phyloP scores from a whole-genome alignment of 2,113 vertebrate species.

The Hippocampus comes region DNA sequence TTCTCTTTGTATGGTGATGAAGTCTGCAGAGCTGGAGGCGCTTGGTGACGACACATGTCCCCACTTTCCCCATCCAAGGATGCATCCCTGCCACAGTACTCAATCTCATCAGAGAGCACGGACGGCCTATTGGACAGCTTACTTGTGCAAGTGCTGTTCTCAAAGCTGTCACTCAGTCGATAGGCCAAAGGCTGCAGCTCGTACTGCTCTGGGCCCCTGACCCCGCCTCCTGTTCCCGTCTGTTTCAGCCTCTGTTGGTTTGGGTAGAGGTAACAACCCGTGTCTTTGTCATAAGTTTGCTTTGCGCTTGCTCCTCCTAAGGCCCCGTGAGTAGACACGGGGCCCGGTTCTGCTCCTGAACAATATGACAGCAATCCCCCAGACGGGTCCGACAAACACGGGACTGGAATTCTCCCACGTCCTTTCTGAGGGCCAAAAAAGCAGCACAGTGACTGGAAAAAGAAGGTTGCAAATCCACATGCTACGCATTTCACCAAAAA shows the following conservation, averaged over 20 bases:
- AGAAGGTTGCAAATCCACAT: constrained; percentile 95
- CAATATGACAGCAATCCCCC: constrained; percentile 54
- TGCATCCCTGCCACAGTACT: constrained; percentile 72
- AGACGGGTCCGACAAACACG: constrained; percentile 75
- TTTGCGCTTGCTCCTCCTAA: constrained; percentile 76
- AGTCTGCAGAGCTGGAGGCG: constrained; percentile 83
- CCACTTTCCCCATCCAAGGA: constrained; percentile 45
- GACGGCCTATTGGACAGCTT: constrained; percentile 94
- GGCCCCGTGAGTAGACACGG: constrained; percentile 68
- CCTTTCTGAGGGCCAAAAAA: constrained; percentile 93
- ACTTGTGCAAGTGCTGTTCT: constrained; percentile 97
- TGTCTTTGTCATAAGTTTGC: constrained; percentile 72
- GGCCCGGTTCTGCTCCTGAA: constrained; percentile 46
- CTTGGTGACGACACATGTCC: constrained; percentile 52
- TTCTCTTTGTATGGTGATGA: constrained; percentile 90
- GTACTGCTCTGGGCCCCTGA: constrained; percentile 82
- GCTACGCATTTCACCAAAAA: constrained; percentile 96
- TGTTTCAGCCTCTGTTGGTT: constrained; percentile 64
- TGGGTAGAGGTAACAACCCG: constrained; percentile 70
- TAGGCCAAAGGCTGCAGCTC: constrained; percentile 91
- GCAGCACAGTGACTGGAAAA: constrained; percentile 95
- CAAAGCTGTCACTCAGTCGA: constrained; percentile 92
- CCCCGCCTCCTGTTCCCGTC: constrained; percentile 36
- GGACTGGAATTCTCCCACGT: constrained; percentile 85
- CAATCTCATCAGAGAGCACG: constrained; percentile 89